Evolutionary conservation across 1,140 invertebrate species (phyloP).

Genomic region (Sycophaga agraensis): DNA sequence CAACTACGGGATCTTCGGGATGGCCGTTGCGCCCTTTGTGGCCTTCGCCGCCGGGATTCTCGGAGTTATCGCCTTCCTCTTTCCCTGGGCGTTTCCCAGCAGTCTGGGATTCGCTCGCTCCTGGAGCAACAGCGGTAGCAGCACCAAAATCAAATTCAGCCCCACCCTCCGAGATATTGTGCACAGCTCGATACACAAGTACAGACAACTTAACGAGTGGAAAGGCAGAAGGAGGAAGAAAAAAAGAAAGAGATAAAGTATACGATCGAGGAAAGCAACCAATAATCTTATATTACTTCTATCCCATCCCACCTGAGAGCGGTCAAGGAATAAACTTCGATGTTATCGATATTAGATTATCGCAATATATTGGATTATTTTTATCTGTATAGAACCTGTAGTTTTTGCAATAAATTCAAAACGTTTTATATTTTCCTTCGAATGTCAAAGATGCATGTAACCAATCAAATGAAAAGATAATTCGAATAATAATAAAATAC

Average conservation of each 20-base stretch:
- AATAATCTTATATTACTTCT: no score
- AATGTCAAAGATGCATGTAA: no score
- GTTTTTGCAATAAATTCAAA: no score
- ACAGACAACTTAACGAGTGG: conserved; percentile 43
- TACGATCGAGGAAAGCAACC: not conserved
- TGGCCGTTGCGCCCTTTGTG: conserved; percentile 50
- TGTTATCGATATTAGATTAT: no score
- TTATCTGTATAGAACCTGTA: no score
- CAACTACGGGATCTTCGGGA: conserved; percentile 50
- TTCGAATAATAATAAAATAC: no score
- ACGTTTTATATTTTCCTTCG: no score
- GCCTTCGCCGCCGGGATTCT: conserved; percentile 51
- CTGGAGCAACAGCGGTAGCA: conserved; percentile 24
- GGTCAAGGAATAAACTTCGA: no score
- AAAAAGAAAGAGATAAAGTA: conserved; percentile 34
- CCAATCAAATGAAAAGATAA: no score
- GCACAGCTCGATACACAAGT: conserved; percentile 41
- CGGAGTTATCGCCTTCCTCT: conserved; percentile 47
- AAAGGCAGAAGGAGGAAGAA: conserved; percentile 48
- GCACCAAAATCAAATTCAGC: conserved; percentile 24
- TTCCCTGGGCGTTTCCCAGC: conserved; percentile 50
- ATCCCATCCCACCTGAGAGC: no score
- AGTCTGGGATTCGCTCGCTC: conserved; percentile 42
- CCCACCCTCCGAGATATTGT: conserved; percentile 43
- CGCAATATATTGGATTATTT: no score